phyloP scores from a whole-genome alignment of 2,797 vertebrate genomes.

The Perdix hodgsoniae region DNA sequence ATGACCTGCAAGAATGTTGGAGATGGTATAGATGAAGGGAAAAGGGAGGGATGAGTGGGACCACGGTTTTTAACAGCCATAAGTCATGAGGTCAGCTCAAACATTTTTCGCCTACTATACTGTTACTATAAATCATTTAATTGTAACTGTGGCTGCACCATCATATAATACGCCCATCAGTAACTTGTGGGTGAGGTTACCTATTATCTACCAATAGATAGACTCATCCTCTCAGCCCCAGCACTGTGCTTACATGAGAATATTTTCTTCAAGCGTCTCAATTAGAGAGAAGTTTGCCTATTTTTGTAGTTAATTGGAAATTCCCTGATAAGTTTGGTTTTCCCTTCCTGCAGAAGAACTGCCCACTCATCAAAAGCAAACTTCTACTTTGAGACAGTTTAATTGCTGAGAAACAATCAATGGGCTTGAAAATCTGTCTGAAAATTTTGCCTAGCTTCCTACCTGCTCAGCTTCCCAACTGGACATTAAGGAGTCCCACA shows the following conservation, averaged over 20 bases:
- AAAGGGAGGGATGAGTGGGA: rapidly evolving
- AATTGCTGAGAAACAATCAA: background rate
- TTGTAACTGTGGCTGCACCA: background rate
- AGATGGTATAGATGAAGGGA: background rate
- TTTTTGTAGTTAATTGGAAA: background rate
- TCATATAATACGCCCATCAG: rapidly evolving
- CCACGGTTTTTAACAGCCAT: background rate
- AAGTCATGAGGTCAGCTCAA: background rate
- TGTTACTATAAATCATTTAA: background rate
- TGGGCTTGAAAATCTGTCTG: background rate
- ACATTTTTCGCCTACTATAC: background rate
- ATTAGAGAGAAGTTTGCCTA: background rate
- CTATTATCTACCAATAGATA: background rate
- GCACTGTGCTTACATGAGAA: background rate
- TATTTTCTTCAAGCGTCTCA: background rate
- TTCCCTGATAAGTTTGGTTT: background rate
- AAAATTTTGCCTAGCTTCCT: background rate
- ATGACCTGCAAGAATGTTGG: background rate
- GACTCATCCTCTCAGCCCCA: background rate
- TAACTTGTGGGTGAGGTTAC: background rate
- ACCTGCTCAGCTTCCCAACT: background rate
- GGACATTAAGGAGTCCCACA: background rate
- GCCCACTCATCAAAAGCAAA: background rate
- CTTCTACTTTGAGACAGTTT: background rate
- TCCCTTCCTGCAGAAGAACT: background rate